Percentiles rank a stretch among this genome's conserved stretches.
phyloP scores from a whole-genome alignment of 2,888 invertebrate genomes.

The Conops quadrifasciatus region DNA sequence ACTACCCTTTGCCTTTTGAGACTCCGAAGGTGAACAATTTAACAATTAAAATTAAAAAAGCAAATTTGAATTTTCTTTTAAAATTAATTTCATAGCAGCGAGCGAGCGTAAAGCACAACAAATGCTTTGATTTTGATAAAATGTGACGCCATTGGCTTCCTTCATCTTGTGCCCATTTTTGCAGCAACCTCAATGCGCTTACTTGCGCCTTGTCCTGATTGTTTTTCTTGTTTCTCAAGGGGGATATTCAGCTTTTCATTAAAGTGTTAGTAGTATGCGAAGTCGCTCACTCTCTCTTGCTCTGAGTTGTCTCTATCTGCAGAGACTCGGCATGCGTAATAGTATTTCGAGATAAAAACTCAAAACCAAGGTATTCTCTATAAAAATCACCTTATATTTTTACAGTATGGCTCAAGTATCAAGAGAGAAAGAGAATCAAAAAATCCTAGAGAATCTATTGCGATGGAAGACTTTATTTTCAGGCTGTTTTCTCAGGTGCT shows the following conservation, averaged over 20 bases:
- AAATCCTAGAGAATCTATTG: background rate
- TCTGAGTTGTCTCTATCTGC: too few relatives aligned
- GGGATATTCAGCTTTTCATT: conserved; percentile 46
- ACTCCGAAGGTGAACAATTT: too few relatives aligned
- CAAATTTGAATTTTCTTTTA: too few relatives aligned
- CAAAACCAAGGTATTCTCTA: conserved; percentile 8
- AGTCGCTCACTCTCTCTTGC: too few relatives aligned
- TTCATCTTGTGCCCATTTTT: conserved; percentile 21
- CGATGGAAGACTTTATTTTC: background rate
- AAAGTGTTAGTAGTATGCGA: conserved; percentile 11
- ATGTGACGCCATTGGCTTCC: background rate
- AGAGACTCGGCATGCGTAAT: too few relatives aligned
- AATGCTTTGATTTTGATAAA: too few relatives aligned
- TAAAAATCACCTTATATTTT: background rate
- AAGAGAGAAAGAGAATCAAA: conserved; percentile 15
- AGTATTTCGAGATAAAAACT: conserved; percentile 20
- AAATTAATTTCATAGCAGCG: too few relatives aligned
- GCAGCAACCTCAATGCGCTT: conserved; percentile 38
- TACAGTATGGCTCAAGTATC: conserved; percentile 16
- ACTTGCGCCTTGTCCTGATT: conserved; percentile 39
- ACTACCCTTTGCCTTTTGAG: too few relatives aligned
- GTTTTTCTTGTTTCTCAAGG: conserved; percentile 44
- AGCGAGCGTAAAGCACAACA: too few relatives aligned
- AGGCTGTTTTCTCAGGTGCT: conserved; percentile 23
- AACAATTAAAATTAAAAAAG: too few relatives aligned